phyloP scores from a whole-genome alignment of 2,113 vertebrate species.

The Coptodon bakossiorum region DNA sequence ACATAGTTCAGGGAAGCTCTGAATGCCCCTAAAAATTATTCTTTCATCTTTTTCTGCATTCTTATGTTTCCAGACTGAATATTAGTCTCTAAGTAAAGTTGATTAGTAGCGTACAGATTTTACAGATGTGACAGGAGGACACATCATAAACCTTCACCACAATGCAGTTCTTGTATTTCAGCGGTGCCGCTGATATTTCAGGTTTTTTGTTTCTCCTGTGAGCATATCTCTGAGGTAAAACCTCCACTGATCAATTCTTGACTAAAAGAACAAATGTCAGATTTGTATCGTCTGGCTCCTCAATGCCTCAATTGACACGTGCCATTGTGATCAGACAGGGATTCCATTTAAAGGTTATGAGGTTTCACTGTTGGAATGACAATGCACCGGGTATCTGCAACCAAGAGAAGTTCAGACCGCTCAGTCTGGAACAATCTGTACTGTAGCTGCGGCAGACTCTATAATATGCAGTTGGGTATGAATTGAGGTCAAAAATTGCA shows the following conservation, averaged over 20 bases:
- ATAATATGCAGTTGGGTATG: slow-evolving; percentile 20
- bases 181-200: slow-evolving; percentile 3
- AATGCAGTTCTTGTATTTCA: neutral
- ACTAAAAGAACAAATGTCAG: slow-evolving; percentile 67
- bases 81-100: neutral
- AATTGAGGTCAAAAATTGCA: slow-evolving; percentile 62
- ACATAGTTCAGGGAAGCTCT: neutral
- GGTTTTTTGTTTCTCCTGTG: slow-evolving; percentile 15
- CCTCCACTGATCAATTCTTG: slow-evolving; percentile 52
- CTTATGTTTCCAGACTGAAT: neutral
- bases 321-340: slow-evolving; percentile 38
- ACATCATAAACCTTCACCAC: neutral
- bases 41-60: neutral
- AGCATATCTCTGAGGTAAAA: slow-evolving; percentile 18
- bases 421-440: slow-evolving; percentile 38
- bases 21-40: neutral
- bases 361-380: slow-evolving; percentile 47
- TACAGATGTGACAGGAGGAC: neutral
- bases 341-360: slow-evolving; percentile 62
- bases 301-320: slow-evolving; percentile 30
- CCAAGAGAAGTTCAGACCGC: slow-evolving; percentile 3
- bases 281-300: slow-evolving; percentile 46
- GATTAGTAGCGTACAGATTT: rapidly evolving
- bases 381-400: slow-evolving; percentile 21
- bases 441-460: slow-evolving; percentile 4